Evolutionary conservation across 2,797 vertebrate species (phyloP).

Genomic region (Vireo griseus): DNA sequence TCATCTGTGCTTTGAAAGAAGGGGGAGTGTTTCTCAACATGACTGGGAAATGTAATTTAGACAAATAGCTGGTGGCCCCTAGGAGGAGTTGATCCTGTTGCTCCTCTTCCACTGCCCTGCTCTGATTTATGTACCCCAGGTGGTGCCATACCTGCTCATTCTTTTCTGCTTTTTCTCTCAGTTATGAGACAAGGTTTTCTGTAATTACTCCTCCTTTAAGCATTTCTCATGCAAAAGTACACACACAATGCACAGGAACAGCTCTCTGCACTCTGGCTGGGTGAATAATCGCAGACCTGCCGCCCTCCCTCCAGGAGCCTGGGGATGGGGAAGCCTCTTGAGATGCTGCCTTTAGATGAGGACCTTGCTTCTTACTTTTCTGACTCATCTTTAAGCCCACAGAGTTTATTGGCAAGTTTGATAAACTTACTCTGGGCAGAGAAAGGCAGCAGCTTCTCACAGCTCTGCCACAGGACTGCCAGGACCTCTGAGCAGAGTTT

Average conservation of each 20-base stretch:
- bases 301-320: neutral
- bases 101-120: neutral
- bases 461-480: neutral
- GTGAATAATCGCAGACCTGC: neutral
- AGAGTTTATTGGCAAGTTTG: neutral
- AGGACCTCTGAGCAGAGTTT: neutral
- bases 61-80: neutral
- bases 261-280: neutral
- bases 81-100: neutral
- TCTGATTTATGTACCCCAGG: neutral
- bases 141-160: neutral
- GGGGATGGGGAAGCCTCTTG: neutral
- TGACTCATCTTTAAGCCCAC: neutral
- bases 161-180: neutral
- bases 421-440: neutral
- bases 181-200: neutral
- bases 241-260: neutral
- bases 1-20: neutral
- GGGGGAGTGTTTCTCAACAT: neutral
- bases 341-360: neutral
- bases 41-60: neutral
- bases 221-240: neutral
- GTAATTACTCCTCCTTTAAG: neutral
- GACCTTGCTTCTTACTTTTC: neutral
- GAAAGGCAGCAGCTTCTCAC: neutral